Conservation (phyloP, 2,113 vertebrate species). For the Actenoides lindsayi region DNA sequence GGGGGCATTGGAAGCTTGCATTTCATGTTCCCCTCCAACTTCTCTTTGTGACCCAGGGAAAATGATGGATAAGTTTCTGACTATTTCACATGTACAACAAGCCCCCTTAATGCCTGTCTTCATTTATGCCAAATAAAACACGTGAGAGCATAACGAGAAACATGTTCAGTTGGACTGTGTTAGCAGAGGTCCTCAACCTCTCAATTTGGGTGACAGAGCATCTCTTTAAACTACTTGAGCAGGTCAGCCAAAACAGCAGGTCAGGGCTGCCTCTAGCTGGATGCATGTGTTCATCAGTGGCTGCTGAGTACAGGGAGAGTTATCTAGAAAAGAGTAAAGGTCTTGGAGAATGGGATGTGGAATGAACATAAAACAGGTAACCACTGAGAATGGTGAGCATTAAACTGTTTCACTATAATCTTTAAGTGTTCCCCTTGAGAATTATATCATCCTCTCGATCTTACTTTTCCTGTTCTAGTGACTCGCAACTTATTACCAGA, state of each 20-base stretch:
- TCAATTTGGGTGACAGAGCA: not conserved
- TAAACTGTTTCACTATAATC: not conserved
- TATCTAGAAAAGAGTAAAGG: not conserved
- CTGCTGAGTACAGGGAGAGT: not conserved
- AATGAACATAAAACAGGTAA: not conserved
- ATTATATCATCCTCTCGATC: not conserved
- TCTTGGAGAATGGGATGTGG: not conserved
- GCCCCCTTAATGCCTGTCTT: not conserved
- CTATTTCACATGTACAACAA: not conserved
- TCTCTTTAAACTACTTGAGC: not conserved
- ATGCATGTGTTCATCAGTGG: not conserved
- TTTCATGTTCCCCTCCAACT: not conserved
- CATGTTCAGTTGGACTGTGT: not conserved
- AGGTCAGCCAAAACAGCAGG: not conserved
- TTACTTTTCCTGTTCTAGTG: not conserved
- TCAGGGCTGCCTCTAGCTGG: not conserved
- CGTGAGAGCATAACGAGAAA: not conserved
- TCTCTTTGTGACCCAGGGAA: not conserved
- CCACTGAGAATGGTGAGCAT: not conserved
- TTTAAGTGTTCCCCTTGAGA: not conserved
- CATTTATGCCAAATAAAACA: not conserved
- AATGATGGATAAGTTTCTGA: not conserved
- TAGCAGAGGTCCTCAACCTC: not conserved
- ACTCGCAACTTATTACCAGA: not conserved
- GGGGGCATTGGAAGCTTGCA: not conserved